Evolutionary conservation across 2,797 vertebrate species (phyloP).

Genomic region (Gambusia yucatana): DNA sequence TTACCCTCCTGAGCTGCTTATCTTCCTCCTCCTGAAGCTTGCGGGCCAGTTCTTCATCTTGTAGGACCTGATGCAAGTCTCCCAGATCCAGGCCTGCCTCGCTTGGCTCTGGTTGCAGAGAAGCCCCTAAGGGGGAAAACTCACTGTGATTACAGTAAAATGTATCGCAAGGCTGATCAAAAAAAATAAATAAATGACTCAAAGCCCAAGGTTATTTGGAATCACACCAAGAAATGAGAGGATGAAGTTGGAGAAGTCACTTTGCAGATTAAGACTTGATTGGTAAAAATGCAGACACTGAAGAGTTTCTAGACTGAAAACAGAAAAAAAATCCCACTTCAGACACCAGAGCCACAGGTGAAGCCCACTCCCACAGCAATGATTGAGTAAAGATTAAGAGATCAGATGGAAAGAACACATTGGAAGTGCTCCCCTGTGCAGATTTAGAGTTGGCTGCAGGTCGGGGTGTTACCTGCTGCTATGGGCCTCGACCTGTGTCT

Average conservation of each 20-base stretch:
- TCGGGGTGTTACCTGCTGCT: conserved; percentile 78
- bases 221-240: conserved; percentile 38
- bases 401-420: conserved; percentile 43
- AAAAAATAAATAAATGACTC: background rate
- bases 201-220: conserved; percentile 13
- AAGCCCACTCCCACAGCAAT: conserved; percentile 39
- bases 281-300: conserved; percentile 12
- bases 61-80: conserved; percentile 77
- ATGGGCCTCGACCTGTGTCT: conserved; percentile 54
- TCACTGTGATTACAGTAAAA: conserved; percentile 6
- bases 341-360: conserved; percentile 38
- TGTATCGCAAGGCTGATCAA: background rate
- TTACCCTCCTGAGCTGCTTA: conserved; percentile 53
- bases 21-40: conserved; percentile 81
- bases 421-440: conserved; percentile 46
- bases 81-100: conserved; percentile 69
- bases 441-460: conserved; percentile 43
- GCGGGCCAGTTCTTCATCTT: conserved; percentile 81
- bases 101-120: conserved; percentile 17
- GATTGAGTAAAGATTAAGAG: conserved; percentile 50
- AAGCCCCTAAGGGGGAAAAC: conserved; percentile 41
- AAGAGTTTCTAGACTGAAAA: conserved; percentile 27
- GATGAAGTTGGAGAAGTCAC: conserved; percentile 15
- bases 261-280: background rate
- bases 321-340: conserved; percentile 26